Conservation (phyloP, 2,797 vertebrate genomes). For the Sebastes taczanowskii region DNA sequence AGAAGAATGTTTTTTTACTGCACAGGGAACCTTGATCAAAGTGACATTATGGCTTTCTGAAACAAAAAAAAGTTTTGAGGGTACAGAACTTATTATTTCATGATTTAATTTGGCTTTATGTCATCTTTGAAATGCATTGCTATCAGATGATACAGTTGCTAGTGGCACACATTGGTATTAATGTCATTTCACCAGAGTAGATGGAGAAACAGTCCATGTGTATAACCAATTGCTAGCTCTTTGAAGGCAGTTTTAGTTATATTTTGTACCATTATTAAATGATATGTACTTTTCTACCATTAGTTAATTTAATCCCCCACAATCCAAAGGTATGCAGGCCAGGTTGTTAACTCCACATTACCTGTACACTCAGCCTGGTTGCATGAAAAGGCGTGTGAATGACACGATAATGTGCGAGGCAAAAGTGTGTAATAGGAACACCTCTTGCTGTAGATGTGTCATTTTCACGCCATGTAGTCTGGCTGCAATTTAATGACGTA, state of each 20-base stretch:
- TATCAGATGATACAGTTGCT: not conserved
- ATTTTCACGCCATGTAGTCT: not conserved
- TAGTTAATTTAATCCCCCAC: not conserved
- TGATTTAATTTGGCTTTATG: not conserved
- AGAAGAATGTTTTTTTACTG: not conserved
- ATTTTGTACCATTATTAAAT: not conserved
- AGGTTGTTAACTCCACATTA: not conserved
- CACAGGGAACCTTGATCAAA: not conserved
- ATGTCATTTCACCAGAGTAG: not conserved
- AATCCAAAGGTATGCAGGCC: not conserved
- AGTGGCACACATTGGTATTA: not conserved
- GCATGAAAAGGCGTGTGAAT: too few relatives aligned
- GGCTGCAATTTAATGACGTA: not conserved
- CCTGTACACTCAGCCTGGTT: not conserved
- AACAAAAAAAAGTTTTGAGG: not conserved
- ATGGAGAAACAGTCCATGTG: not conserved
- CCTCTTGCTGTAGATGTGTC: too few relatives aligned
- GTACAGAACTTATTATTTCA: not conserved
- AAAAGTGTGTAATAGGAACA: too few relatives aligned
- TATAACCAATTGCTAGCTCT: not conserved
- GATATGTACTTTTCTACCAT: not conserved
- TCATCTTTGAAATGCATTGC: not conserved
- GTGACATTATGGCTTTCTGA: not conserved
- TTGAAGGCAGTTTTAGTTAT: not conserved
- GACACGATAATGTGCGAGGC: too few relatives aligned